phyloP scores from a whole-genome alignment of 2,113 vertebrate genomes.

The Hyla sarda region DNA sequence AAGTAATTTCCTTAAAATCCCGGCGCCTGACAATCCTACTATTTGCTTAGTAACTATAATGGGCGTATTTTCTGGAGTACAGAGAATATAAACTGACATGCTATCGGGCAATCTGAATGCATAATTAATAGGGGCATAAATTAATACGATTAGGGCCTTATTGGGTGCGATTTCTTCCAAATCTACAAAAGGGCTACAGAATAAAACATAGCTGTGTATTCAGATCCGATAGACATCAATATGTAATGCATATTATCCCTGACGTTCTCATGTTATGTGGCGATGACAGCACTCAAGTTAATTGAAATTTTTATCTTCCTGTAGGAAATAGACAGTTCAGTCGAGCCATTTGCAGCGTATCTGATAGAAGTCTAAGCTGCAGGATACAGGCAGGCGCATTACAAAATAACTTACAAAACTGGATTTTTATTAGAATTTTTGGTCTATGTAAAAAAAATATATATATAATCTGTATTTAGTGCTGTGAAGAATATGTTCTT shows the following conservation, averaged over 20 bases:
- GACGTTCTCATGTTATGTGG: slow-evolving; percentile 79
- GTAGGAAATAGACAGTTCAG: slow-evolving; percentile 80
- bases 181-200: slow-evolving; percentile 79
- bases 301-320: slow-evolving; percentile 88
- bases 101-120: slow-evolving; percentile 89
- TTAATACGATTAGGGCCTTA: slow-evolving; percentile 90
- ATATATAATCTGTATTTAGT: background rate
- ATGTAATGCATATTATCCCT: slow-evolving; percentile 88
- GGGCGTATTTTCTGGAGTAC: slow-evolving; percentile 84
- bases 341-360: slow-evolving; percentile 71
- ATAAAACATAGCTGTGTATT: slow-evolving; percentile 83
- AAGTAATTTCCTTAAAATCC: slow-evolving; percentile 87
- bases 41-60: slow-evolving; percentile 81
- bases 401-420: slow-evolving; percentile 68
- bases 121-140: slow-evolving; percentile 94
- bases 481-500: background rate
- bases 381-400: background rate
- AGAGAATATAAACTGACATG: slow-evolving; percentile 92
- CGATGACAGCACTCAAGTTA: slow-evolving; percentile 81
- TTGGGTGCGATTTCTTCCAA: slow-evolving; percentile 81
- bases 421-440: slow-evolving; percentile 57
- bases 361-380: slow-evolving; percentile 52
- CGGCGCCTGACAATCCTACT: slow-evolving; percentile 76
- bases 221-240: slow-evolving; percentile 84
- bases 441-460: background rate